A percentile compares a stretch with the other conserved stretches of the same genome.
Conservation (phyloP, 2,888 invertebrate genomes). For the Prenolepis imparis region DNA sequence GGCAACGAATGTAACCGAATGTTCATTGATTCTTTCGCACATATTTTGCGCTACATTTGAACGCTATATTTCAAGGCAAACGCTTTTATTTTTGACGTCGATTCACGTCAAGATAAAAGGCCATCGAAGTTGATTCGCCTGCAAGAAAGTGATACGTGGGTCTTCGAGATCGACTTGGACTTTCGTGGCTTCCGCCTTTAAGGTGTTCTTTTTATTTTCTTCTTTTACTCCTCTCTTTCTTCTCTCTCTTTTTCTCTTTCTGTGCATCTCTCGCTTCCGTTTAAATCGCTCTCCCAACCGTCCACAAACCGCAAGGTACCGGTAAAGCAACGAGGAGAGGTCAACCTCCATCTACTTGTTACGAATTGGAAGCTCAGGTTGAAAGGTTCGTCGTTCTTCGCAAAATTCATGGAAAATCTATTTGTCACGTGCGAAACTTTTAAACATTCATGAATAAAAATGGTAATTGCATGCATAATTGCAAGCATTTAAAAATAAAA, state of each 20-base stretch:
- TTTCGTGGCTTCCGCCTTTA: slow-evolving; percentile 30
- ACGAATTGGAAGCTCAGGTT: slow-evolving; percentile 7
- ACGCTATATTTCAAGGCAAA: neutral
- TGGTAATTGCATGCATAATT: neutral
- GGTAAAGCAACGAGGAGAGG: neutral
- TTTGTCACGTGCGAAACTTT: neutral
- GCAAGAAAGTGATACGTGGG: slow-evolving; percentile 20
- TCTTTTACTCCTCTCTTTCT: neutral
- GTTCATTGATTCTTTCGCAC: neutral
- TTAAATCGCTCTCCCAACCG: neutral
- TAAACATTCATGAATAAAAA: neutral
- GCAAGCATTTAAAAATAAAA: neutral
- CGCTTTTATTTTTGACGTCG: slow-evolving; percentile 24
- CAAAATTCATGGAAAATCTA: neutral
- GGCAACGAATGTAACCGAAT: neutral
- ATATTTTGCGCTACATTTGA: slow-evolving; percentile 21
- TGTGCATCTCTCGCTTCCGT: neutral
- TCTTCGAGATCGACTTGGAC: slow-evolving; percentile 1
- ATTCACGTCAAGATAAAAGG: slow-evolving; percentile 29
- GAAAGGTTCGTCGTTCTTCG: neutral
- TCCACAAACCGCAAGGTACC: slow-evolving; percentile 10
- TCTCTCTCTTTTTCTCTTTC: neutral
- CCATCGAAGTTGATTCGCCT: slow-evolving; percentile 26
- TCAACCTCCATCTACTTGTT: slow-evolving; percentile 19
- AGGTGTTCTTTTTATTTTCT: slow-evolving; percentile 14